Base-by-base conservation (phyloP, 2,888 invertebrate species). In the Andrena flavipes region DNA sequence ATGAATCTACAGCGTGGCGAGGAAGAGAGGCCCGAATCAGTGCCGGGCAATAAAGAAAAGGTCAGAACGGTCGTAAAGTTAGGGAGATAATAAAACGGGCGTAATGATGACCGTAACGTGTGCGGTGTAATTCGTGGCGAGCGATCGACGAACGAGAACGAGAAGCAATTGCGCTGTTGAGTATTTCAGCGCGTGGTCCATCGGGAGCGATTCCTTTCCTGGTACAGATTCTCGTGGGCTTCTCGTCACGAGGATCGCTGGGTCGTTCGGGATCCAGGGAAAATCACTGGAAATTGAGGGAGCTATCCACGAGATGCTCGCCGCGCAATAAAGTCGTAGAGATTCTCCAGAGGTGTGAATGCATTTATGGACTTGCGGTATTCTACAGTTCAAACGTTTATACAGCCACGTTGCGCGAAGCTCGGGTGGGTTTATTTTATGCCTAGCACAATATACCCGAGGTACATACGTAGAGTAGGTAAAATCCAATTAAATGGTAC, bases 51-150 rank as follows among this genome's bases (percentile, higher is more conserved):
- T 71, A 83, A 88, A 87, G 78, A 73, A 90, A 89, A 87, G 90
- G 87, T 88, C 87, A 86, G 84, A 71, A 78, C 65, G 85, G 59
- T 88, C 89, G 87, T 91, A 89, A 90, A 90, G 82, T 89, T 84
- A 85, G 84, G 80, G 80, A 80, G 84, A 85, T 82, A 85, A 90
- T 88, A 89, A 90, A 89, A 88, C 82, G 74, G 16, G 35, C 42
- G 76, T 81, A 80, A 88, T 77, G 82, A 87, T 72, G 67, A 20
- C 63, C 51, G 84, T 82, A 82, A 72, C 76, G 80, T 62, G 76
- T 59, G 68, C 74, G 78, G 82, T 62, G 81, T 80, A 84, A 84
- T 81, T 75, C 76, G 73, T 5, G 8, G 59, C 67, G n/a, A 26
- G 48, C 35, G 8, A 49, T 33, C 13, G 26, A 3, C 60, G 13